These are phyloP conservation scores for Meloidogyne exigua DNA, from an alignment of 1,140 invertebrate genomes.

Conservation along the genomic window DNA sequence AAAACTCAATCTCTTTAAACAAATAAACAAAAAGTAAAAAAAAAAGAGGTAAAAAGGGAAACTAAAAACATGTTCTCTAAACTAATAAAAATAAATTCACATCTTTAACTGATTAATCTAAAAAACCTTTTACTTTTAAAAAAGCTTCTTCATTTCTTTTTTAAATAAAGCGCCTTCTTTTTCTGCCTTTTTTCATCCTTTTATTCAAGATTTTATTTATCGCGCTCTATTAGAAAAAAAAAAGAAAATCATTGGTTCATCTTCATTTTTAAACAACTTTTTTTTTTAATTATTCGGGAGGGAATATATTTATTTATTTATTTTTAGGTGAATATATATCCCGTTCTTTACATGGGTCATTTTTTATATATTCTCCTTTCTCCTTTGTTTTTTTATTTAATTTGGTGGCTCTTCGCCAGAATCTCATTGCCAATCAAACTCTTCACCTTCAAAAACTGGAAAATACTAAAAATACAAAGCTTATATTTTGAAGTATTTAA, in stretches of 20 bases:
- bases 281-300: constrained; percentile 1
- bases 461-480: neutral
- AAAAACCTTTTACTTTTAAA: neutral
- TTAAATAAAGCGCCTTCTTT: neutral
- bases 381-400: neutral
- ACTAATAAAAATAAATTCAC: neutral
- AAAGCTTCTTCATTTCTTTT: neutral
- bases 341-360: constrained; percentile 4
- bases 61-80: neutral
- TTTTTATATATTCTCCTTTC: neutral
- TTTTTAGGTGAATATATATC: neutral
- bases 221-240: neutral
- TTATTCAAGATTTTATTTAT: neutral
- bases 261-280: neutral
- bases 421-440: constrained; percentile 1
- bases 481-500: neutral
- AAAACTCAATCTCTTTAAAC: too few relatives aligned
- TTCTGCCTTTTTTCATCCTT: neutral
- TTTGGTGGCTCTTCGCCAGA: neutral
- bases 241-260: neutral
- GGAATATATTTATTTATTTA: neutral
- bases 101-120: neutral
- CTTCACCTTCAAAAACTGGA: too few relatives aligned
- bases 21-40: neutral
- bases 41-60: neutral